phyloP scores from a whole-genome alignment of 2,888 invertebrate genomes.

The Chymomyza amoena region DNA sequence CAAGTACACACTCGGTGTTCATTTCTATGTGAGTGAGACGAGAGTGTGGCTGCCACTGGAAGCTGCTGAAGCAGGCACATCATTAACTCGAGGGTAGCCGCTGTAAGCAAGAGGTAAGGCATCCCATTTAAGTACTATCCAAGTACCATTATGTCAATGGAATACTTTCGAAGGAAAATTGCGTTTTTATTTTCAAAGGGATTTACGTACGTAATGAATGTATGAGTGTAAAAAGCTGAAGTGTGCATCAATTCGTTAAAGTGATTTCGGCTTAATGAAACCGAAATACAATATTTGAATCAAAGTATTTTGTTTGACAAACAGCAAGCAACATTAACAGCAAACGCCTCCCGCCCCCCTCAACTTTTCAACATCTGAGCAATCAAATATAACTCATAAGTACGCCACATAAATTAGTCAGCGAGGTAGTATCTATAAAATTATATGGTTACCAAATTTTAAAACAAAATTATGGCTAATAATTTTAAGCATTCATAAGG shows the following conservation, averaged over 20 bases:
- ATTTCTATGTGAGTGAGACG: background rate
- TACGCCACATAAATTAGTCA: constrained; percentile 66
- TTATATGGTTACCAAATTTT: constrained; percentile 73
- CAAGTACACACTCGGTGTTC: background rate
- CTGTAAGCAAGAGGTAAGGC: background rate
- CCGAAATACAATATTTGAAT: background rate
- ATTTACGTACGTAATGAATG: background rate
- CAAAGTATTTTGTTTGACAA: background rate
- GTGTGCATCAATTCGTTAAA: constrained; percentile 12
- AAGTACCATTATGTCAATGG: background rate
- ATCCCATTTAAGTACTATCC: background rate
- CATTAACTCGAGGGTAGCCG: background rate
- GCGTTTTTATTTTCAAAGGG: constrained; percentile 34
- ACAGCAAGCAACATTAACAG: constrained; percentile 8
- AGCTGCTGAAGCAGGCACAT: background rate
- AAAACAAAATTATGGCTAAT: constrained; percentile 66
- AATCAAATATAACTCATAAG: constrained; percentile 72
- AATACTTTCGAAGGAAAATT: background rate
- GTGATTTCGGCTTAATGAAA: background rate
- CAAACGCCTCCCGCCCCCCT: background rate
- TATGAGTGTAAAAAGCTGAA: background rate
- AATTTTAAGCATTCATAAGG: constrained; percentile 51
- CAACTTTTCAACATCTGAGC: constrained; percentile 33
- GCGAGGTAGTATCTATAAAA: constrained; percentile 40
- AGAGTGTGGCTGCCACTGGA: background rate